These are phyloP conservation scores for mouse (Mus musculus) DNA, from an alignment of 2,113 vertebrate species.

Conservation along the genomic window GRCm39 chr11:3393001-3393500, in stretches of 20 bases:
- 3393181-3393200: background rate
- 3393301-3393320: constrained; percentile 54
- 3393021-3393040: background rate
- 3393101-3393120: background rate
- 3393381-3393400: background rate
- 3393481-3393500: background rate
- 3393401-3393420: background rate
- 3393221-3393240: constrained; percentile 49
- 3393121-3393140: background rate
- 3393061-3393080: background rate
- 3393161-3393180: background rate
- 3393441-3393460: constrained; percentile 29
- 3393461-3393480: constrained; percentile 34
- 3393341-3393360: background rate
- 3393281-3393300: background rate
- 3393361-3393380: background rate
- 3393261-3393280: background rate
- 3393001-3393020: background rate
- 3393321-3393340: constrained; percentile 28
- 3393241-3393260: background rate
- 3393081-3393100: constrained; percentile 29
- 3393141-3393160: background rate
- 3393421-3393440: constrained; percentile 26
- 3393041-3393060: constrained; percentile 17
- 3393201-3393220: constrained; percentile 54